Conservation (phyloP, 1,140 invertebrate genomes). For the Plectrocnemia conspersa region DNA sequence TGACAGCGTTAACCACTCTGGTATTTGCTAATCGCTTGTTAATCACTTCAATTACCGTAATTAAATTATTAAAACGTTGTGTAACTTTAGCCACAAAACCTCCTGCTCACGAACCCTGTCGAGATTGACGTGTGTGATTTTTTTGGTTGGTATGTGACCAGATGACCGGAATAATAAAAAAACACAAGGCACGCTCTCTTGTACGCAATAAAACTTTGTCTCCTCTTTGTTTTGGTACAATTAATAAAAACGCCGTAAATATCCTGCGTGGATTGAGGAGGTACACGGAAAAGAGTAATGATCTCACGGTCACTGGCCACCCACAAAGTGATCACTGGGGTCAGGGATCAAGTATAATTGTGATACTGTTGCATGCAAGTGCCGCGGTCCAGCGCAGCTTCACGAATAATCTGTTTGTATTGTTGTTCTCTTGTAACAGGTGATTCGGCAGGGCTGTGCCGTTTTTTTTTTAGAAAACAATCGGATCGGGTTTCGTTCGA, state of each 20-base stretch:
- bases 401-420: background rate
- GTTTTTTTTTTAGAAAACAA: no score
- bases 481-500: no score
- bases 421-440: slow-evolving; percentile 2
- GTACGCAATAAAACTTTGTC: background rate
- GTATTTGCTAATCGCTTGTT: no score
- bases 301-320: slow-evolving; percentile 11
- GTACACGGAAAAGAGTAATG: background rate
- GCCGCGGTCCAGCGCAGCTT: background rate
- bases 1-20: no score
- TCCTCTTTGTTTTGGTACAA: background rate
- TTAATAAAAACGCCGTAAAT: slow-evolving; percentile 6
- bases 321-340: slow-evolving; percentile 4
- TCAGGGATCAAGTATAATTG: slow-evolving; percentile 11
- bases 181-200: no score
- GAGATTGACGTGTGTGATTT: no score
- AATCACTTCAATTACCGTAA: no score
- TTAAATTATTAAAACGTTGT: no score
- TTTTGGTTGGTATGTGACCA: no score
- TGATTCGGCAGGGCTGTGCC: slow-evolving; percentile 3
- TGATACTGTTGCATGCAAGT: slow-evolving; percentile 7
- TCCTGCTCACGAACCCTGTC: no score
- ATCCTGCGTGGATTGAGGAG: background rate
- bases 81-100: no score
- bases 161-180: no score